Percentiles rank a stretch among this genome's conserved stretches.
These are phyloP conservation scores for Drosophila kambysellisi DNA, from an alignment of 2,888 invertebrate species.

Conservation along the genomic window DNA sequence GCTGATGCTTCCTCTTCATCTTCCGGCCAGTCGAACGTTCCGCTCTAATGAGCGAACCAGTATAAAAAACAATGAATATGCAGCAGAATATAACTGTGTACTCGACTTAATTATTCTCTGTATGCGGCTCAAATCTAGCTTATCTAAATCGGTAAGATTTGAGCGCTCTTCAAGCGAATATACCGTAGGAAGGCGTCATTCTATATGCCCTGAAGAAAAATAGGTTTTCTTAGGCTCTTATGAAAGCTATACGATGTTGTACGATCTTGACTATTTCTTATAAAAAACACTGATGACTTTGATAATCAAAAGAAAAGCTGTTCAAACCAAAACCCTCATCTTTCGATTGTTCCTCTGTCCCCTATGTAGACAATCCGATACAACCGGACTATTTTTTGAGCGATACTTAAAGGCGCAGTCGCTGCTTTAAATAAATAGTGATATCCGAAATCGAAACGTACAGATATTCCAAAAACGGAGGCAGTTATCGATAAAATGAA, in stretches of 20 bases:
- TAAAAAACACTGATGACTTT: too few relatives aligned
- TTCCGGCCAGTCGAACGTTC: conserved; percentile 28
- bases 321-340: background rate
- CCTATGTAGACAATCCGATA: background rate
- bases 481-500: too few relatives aligned
- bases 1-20: conserved; percentile 16
- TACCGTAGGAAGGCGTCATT: background rate
- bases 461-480: too few relatives aligned
- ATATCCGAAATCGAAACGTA: too few relatives aligned
- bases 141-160: background rate
- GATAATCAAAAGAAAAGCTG: background rate
- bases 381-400: too few relatives aligned
- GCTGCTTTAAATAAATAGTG: too few relatives aligned
- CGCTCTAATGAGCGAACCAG: conserved; percentile 55
- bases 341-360: background rate
- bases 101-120: background rate
- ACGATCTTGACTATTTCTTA: background rate
- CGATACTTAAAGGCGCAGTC: too few relatives aligned
- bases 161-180: background rate
- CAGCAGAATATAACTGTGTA: background rate
- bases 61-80: background rate
- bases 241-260: background rate
- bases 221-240: background rate
- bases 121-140: background rate
- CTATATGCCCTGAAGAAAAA: background rate